Percentiles rank a stretch among this genome's conserved stretches.
Evolutionary conservation across 2,797 vertebrate species (phyloP).

Genomic region (Prunella strophiata): DNA sequence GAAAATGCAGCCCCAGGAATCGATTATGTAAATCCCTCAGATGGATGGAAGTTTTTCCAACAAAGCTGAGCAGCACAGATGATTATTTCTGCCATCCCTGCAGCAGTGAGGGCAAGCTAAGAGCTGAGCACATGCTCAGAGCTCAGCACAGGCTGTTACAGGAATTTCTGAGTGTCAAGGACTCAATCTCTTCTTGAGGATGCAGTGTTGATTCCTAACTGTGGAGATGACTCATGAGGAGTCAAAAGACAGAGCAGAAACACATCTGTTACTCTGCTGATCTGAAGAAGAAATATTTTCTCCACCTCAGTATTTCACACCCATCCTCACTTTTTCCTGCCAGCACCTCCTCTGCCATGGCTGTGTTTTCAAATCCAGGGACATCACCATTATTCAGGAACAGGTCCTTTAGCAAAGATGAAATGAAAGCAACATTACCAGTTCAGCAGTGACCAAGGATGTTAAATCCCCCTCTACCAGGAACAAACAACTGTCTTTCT

Average conservation of each 20-base stretch:
- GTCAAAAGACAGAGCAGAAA: background rate
- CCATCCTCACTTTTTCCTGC: background rate
- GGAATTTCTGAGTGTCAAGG: background rate
- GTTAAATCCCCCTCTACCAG: slow-evolving; percentile 22
- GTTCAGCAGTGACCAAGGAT: background rate
- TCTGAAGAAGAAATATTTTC: slow-evolving; percentile 35
- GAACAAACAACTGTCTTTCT: background rate
- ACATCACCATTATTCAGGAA: slow-evolving; percentile 61
- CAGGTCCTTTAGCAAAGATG: slow-evolving; percentile 31
- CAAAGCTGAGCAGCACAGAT: background rate
- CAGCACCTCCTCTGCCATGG: slow-evolving; percentile 16
- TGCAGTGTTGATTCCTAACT: background rate
- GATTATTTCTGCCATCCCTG: background rate
- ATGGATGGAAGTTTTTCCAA: background rate
- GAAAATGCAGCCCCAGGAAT: background rate
- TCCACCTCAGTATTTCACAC: background rate
- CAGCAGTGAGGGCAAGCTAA: background rate
- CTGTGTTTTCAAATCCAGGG: slow-evolving; percentile 59
- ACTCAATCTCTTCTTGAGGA: background rate
- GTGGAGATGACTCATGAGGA: background rate
- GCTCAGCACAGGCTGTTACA: background rate
- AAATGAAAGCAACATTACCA: slow-evolving; percentile 60
- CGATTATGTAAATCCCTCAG: background rate
- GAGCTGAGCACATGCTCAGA: background rate
- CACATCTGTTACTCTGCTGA: background rate